Base-by-base conservation (phyloP, 30 jellyfish, hydroid and myxozoan genomes). In the Hydractinia symbiolongicarpus region DNA sequence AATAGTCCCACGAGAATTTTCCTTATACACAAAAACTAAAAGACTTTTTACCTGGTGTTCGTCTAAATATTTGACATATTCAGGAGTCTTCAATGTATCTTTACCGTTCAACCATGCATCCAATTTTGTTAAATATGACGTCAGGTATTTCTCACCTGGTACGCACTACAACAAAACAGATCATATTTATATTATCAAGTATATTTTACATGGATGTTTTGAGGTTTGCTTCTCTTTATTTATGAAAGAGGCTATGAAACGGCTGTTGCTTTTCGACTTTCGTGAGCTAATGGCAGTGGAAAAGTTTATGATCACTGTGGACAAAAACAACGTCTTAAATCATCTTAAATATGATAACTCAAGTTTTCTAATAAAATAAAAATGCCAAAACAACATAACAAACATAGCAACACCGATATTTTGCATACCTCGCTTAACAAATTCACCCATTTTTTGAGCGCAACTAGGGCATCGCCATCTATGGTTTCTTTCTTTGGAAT, bases 391-490 rank as follows among this genome's bases (percentile, higher is more conserved):
- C 44, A 30, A 30, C 44, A 30, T 30, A 30, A 1, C 1, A 30
- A 30, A 2, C 44, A 30, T 30, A n/a, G 76, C 11, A 15, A 73
- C 1, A 15, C 11, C 2, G 11, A 20, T 17, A 11, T 50, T 15
- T 14, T 15, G 21, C 51, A 73, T 86, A 91, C 98, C 96, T 83
- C 84, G 44, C 72, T 66, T 8, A 91, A 75, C 9, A 91, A 87
- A 68, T 83, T 87, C 68, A 87, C 96, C 98, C 98, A 91, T 52
- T 83, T 81, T 64, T 83, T 83, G 79, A 91, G 55, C 4, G 98
- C 96, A 9, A 66, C 83, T 84, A 86, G 77, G 53, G 95, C 95
- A 21, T 83, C 95, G n/a, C 82, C 92, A 58, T 83, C 81, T 40
- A 91, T 86, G 44, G 77, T 90, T 14, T 85, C 55, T 52, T 76